These are phyloP conservation scores for Mycteria americana DNA, from an alignment of 2,797 vertebrate species.

Conservation along the genomic window DNA sequence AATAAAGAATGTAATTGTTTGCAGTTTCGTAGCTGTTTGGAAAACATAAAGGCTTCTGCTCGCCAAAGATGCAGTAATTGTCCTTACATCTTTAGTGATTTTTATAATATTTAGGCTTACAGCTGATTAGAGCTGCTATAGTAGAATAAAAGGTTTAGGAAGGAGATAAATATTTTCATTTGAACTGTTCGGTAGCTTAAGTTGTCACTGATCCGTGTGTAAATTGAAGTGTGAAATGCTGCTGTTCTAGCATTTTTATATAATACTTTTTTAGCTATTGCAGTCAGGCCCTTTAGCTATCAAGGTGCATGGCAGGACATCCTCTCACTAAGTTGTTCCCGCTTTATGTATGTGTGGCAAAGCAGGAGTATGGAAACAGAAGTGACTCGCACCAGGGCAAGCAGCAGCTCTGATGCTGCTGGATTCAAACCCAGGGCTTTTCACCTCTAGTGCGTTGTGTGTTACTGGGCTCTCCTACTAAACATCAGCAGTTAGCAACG, in stretches of 20 bases:
- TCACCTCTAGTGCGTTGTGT: fast-evolving
- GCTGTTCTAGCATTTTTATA: neutral
- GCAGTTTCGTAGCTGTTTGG: neutral
- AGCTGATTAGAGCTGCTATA: neutral
- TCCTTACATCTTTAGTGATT: neutral
- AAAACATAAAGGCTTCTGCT: neutral
- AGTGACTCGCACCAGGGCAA: neutral
- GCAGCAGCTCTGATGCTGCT: neutral
- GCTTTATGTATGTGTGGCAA: fast-evolving
- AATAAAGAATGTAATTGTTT: neutral
- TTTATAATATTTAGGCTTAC: neutral
- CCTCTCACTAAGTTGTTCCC: neutral
- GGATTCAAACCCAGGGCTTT: neutral
- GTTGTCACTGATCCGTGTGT: neutral
- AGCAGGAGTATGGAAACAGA: neutral
- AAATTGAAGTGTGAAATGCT: neutral
- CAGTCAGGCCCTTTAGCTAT: neutral
- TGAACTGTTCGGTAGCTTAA: neutral
- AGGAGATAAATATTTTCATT: neutral
- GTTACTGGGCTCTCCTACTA: neutral
- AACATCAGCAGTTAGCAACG: fast-evolving
- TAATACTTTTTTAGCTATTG: neutral
- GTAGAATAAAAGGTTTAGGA: neutral
- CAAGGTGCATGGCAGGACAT: neutral
- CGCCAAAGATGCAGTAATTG: neutral